Evolutionary conservation across 2,888 invertebrate genomes (phyloP).

Genomic region (Erynnis tages): DNA sequence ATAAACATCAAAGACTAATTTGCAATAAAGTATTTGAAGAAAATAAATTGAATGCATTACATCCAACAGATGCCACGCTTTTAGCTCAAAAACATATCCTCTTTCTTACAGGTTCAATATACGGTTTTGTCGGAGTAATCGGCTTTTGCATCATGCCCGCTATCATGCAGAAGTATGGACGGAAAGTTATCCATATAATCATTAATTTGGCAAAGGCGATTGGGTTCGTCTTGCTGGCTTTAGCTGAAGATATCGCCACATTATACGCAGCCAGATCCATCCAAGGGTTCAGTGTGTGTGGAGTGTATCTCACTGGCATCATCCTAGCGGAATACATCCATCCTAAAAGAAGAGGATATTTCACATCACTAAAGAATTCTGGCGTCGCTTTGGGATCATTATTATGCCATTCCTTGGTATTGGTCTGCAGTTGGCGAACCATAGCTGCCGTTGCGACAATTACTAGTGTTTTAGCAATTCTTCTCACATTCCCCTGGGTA

Average conservation of each 20-base stretch:
- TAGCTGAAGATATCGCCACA: slow-evolving; percentile 37
- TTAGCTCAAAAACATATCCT: too few relatives aligned
- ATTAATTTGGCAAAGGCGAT: slow-evolving; percentile 31
- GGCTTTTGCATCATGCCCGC: slow-evolving; percentile 43
- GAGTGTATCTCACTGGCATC: slow-evolving; percentile 40
- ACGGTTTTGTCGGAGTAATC: slow-evolving; percentile 42
- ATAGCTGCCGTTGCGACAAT: slow-evolving; percentile 33
- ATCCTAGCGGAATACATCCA: slow-evolving; percentile 46
- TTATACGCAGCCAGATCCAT: slow-evolving; percentile 42
- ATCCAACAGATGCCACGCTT: too few relatives aligned
- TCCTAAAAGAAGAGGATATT: slow-evolving; percentile 45
- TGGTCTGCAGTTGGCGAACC: slow-evolving; percentile 46
- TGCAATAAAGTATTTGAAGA: too few relatives aligned
- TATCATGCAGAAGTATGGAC: slow-evolving; percentile 43
- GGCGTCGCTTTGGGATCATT: slow-evolving; percentile 39
- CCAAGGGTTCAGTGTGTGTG: slow-evolving; percentile 44
- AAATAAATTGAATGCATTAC: too few relatives aligned
- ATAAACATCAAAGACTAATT: too few relatives aligned
- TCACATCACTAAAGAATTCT: slow-evolving; percentile 42
- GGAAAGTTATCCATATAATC: slow-evolving; percentile 39
- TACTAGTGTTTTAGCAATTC: slow-evolving; percentile 28
- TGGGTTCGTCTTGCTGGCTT: slow-evolving; percentile 42
- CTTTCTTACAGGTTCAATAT: slow-evolving; percentile 42
- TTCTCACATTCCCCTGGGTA: slow-evolving; percentile 44
- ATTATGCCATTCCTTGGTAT: slow-evolving; percentile 42